Conservation (phyloP, 2,888 invertebrate genomes). For the Dorcus parallelipipedus region DNA sequence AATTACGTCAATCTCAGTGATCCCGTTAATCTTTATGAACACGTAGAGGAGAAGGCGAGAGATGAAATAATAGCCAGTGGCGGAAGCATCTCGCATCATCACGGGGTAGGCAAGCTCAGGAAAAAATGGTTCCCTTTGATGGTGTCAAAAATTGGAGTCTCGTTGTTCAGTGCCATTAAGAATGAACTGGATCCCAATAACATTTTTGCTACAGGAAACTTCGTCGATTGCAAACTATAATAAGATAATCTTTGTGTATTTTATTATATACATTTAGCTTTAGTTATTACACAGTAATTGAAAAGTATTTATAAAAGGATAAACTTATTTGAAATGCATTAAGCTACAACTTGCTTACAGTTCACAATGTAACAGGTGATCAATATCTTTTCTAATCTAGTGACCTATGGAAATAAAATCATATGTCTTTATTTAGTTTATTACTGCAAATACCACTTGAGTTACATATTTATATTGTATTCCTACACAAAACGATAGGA, state of each 20-base stretch:
- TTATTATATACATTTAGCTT: too few relatives aligned
- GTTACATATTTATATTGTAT: too few relatives aligned
- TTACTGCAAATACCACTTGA: too few relatives aligned
- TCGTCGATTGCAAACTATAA: slow-evolving; percentile 50
- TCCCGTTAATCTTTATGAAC: slow-evolving; percentile 82
- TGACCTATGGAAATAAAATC: too few relatives aligned
- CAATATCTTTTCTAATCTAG: too few relatives aligned
- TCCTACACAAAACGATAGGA: too few relatives aligned
- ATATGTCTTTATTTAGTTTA: too few relatives aligned
- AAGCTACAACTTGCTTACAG: too few relatives aligned
- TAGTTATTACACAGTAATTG: too few relatives aligned
- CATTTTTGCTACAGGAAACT: slow-evolving; percentile 87
- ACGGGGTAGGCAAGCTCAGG: slow-evolving; percentile 92
- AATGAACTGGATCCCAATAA: slow-evolving; percentile 88
- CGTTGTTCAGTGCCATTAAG: slow-evolving; percentile 79
- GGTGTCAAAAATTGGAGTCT: slow-evolving; percentile 77
- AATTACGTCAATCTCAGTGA: slow-evolving; percentile 60
- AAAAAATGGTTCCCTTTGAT: slow-evolving; percentile 83
- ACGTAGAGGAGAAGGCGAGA: slow-evolving; percentile 82
- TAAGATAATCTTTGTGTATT: neutral
- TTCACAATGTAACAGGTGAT: too few relatives aligned
- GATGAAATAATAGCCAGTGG: slow-evolving; percentile 89
- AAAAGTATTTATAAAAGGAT: too few relatives aligned
- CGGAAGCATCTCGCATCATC: slow-evolving; percentile 94
- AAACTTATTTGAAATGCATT: too few relatives aligned